phyloP scores from a whole-genome alignment of 2,113 vertebrate genomes.

The Pomatostomus ruficeps region DNA sequence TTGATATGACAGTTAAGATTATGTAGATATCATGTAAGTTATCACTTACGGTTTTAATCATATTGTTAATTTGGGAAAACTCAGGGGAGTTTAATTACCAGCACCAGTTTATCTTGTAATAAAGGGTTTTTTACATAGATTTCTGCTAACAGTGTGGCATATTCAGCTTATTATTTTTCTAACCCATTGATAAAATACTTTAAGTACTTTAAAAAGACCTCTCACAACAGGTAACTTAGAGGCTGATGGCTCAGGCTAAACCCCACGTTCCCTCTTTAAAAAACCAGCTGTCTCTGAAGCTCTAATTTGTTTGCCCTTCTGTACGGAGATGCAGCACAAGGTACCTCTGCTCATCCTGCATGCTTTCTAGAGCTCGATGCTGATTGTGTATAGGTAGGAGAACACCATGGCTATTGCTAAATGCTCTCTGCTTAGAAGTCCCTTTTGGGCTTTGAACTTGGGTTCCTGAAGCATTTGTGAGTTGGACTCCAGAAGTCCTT shows the following conservation, averaged over 20 bases:
- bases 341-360: not conserved
- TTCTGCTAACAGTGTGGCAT: not conserved
- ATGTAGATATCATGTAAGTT: not conserved
- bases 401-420: not conserved
- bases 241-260: not conserved
- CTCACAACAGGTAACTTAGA: not conserved
- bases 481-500: not conserved
- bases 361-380: not conserved
- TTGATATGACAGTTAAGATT: not conserved
- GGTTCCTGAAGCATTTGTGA: not conserved
- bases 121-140: not conserved
- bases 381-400: fast-evolving
- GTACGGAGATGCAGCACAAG: not conserved
- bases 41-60: not conserved
- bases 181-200: not conserved
- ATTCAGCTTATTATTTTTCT: not conserved
- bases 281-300: not conserved
- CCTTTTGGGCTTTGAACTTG: not conserved
- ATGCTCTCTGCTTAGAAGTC: not conserved
- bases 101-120: not conserved
- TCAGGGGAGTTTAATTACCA: not conserved
- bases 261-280: not conserved
- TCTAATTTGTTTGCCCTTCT: not conserved
- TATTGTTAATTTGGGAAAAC: not conserved
- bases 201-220: not conserved